Evolutionary conservation across 2,888 invertebrate species (phyloP), one percentile per base, ranked within the genome.

Genomic region (Andrena hattorfiana): DNA sequence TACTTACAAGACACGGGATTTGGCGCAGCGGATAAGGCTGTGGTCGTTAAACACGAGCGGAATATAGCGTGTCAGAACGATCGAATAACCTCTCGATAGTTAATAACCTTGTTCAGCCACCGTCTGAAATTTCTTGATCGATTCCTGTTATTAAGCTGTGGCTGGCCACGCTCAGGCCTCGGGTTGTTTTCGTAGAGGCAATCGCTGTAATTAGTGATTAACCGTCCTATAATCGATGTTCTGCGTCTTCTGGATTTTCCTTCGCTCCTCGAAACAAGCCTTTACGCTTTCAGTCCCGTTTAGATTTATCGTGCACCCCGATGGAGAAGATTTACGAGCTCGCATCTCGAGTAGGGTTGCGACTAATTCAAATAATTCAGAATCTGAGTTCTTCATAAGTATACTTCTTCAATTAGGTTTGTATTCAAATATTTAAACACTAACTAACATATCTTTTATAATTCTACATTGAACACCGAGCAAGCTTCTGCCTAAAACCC

Each of bases 201-300:
- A 91, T 91, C 90, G 90, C 88, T 86, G 89, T 90, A 92, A 92
- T 92, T 91, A 92, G 88, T 89, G 90, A 92, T 92, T 91, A 91
- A 92, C 91, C 91, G 86, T 88, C 87, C 81, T 85, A 73, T 84
- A 81, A 83, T 86, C 86, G 74, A 75, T 32, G 75, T 54, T 68
- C 70, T 30, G 48, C 83, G 82, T 82, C 82, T 74, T 82, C 63
- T 71, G 73, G 78, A 28, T 82, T 74, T 78, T 73, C 77, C 73
- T 13, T 56, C 23, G 30, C 62, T 26, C 68, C 16, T 35, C 42
- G 54, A 32, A 30, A 69, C 16, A 26, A 20, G 28, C 48, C 68
- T 49, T 71, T 69, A 74, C 56, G 68, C 73, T 73, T 77, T 70
- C 51, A 30, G 59, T 70, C 70, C 81, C 64, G 76, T 68, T 51